Base-by-base conservation (phyloP, 2,113 vertebrate species). In the Ciconia boyciana region DNA sequence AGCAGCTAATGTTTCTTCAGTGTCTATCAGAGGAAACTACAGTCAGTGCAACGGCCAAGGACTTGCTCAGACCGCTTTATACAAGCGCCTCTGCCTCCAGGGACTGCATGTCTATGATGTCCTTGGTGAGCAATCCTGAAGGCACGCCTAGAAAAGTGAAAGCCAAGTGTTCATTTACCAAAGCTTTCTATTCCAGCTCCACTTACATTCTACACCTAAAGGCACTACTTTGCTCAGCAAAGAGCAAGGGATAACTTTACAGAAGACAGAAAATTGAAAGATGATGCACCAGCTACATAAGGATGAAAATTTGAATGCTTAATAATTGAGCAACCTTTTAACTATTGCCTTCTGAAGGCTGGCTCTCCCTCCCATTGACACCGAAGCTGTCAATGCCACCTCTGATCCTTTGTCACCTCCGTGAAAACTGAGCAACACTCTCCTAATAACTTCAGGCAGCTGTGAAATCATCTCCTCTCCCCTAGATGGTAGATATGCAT, bases 61-160 rank as follows among this genome's bases (percentile, higher is more conserved):
- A 39, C 3, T 3, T 48, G 90, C 65, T 74, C 58, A 74, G 29
- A 16, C 5, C 24, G 6, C 51, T 39, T 11, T 3, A 16, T 0
- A 18, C 10, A 18, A 54, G 65, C 16, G 8, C 12, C 41, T 51
- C 36, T 60, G 11, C 34, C 44, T 57, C 24, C 68, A 76, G 46
- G 2, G 34, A 28, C 46, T 14, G 17, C 49, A 18, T 0, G 17
- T 2, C 2, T 3, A 8, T 3, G 14, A n/a, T 3, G 1, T 3
- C n/a, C 36, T 19, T 9, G 16, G 29, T 15, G 49, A 90, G 75
- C 32, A 28, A 17, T 3, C 24, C 31, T 31, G 17, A 60, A 43
- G 18, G 28, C 8, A 32, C 1, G 1, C 28, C 58, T 22, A 22
- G 18, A 21, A 39, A 62, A 48, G 6, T 5, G 10, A 76, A 34